These are phyloP conservation scores for Gallinago jamesoni DNA, from an alignment of 2,113 vertebrate genomes.

Conservation along the genomic window DNA sequence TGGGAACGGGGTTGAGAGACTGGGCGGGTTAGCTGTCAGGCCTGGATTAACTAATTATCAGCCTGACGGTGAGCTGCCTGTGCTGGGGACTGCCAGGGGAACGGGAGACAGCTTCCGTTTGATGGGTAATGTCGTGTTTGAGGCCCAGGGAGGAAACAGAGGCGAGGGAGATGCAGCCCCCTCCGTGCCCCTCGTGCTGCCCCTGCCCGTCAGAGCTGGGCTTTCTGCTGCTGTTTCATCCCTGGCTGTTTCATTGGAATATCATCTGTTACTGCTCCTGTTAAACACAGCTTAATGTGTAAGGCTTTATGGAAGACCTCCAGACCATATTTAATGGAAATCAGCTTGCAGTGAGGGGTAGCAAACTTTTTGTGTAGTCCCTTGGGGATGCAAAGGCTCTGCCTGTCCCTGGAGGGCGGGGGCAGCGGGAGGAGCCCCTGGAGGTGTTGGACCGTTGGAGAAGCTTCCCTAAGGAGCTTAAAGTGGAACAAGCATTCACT, in stretches of 20 bases:
- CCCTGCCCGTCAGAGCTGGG: not conserved
- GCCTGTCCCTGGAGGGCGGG: rapidly evolving
- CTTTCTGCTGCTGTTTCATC: not conserved
- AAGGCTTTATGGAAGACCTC: not conserved
- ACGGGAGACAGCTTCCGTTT: not conserved
- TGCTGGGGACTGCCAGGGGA: not conserved
- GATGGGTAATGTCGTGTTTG: not conserved
- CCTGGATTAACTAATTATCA: constrained; percentile 40
- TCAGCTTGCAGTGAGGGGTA: too few relatives aligned
- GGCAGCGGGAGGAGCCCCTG: rapidly evolving
- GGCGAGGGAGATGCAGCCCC: rapidly evolving
- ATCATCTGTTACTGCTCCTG: not conserved
- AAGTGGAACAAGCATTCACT: rapidly evolving
- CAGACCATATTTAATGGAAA: not conserved
- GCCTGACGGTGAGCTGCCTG: not conserved
- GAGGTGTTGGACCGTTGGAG: not conserved
- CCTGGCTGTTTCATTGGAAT: not conserved
- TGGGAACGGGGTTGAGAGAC: not conserved
- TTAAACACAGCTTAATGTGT: not conserved
- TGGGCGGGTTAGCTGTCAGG: not conserved
- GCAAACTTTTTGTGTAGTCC: not conserved
- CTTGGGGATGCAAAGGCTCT: not conserved
- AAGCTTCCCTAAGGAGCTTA: not conserved
- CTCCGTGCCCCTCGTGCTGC: rapidly evolving
- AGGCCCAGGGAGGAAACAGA: not conserved